Percentiles rank a stretch among this genome's conserved stretches.
These are phyloP conservation scores for Drosophila orosa DNA, from an alignment of 1,140 invertebrate genomes.

Conservation along the genomic window DNA sequence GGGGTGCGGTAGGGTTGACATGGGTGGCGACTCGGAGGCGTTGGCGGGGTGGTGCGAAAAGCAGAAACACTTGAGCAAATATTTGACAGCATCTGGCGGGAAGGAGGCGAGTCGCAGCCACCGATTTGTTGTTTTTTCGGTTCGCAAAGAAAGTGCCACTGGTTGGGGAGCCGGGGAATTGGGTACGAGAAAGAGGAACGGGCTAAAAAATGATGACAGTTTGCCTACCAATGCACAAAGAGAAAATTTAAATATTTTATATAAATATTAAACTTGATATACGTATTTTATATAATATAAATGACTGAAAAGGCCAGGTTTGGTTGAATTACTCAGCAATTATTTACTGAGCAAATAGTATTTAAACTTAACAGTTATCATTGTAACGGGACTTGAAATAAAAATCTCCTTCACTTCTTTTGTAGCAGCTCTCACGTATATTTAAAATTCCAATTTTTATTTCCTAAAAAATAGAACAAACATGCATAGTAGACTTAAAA, in stretches of 20 bases:
- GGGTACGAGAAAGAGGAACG: neutral
- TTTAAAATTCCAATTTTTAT: too few relatives aligned
- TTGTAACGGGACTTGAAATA: too few relatives aligned
- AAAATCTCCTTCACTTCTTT: too few relatives aligned
- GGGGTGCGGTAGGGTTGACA: slow-evolving; percentile 15
- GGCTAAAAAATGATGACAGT: slow-evolving; percentile 26
- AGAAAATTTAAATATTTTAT: neutral
- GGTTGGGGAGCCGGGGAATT: neutral
- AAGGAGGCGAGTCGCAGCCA: slow-evolving; percentile 27
- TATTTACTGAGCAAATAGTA: too few relatives aligned
- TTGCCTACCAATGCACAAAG: slow-evolving; percentile 12
- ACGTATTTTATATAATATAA: too few relatives aligned
- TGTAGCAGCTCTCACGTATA: too few relatives aligned
- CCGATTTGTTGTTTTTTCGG: slow-evolving; percentile 40
- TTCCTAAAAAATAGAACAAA: too few relatives aligned
- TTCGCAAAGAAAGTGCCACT: slow-evolving; percentile 66
- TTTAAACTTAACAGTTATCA: too few relatives aligned
- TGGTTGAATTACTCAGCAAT: too few relatives aligned
- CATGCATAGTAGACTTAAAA: too few relatives aligned
- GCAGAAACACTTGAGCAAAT: slow-evolving; percentile 63
- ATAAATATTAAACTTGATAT: neutral
- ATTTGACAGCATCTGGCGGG: slow-evolving; percentile 57
- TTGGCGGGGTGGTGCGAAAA: slow-evolving; percentile 37
- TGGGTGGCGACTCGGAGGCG: slow-evolving; percentile 22
- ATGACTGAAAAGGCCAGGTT: too few relatives aligned